Base-by-base conservation (phyloP, 2,113 vertebrate genomes). In the Centropus bengalensis region DNA sequence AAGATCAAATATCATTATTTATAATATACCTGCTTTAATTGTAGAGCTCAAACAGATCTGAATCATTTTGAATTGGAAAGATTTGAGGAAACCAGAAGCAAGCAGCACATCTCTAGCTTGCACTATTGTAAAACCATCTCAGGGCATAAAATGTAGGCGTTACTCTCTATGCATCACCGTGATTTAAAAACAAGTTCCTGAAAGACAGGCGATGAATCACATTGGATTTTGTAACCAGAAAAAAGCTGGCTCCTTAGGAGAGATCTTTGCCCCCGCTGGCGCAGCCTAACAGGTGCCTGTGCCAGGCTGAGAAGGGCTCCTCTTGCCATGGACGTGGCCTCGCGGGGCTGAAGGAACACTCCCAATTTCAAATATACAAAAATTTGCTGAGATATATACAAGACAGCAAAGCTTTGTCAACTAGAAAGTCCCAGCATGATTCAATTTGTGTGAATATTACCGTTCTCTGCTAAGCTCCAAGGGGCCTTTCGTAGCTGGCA, bases 221-320 rank as follows among this genome's bases (percentile, higher is more conserved):
- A 27, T 95, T 97, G 84, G 73, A 77, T 98, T 98, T 97, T 97
- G 97, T 97, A 98, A 98, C 97, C 97, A 97, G 97, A 95, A 98
- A 69, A 69, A 98, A 89, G 97, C 96, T 97, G 97, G 92, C 96
- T 97, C 93, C 97, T 97, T 89, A 68, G 82, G 94, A 95, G 93
- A 93, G 93, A 95, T 97, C 97, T 98, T 97, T 98, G 97, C 95
- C 97, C 98, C 91, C 95, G 96, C 98, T 99, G 98, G 98, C 97
- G 83, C 58, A 40, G 67, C 62, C 9, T 19, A 66, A 70, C 22
- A 56, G 66, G 67, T 17, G 49, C 44, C 82, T 64, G 68, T 77
- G 96, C 96, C 96, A 98, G 94, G 86, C 44, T 74, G 75, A 82
- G 94, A 91, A 97, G 89, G 52, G 89, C 92, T 95, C 88, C 95